Evolutionary conservation across 2,797 vertebrate species (phyloP).

Genomic region (Australoheros facetus): DNA sequence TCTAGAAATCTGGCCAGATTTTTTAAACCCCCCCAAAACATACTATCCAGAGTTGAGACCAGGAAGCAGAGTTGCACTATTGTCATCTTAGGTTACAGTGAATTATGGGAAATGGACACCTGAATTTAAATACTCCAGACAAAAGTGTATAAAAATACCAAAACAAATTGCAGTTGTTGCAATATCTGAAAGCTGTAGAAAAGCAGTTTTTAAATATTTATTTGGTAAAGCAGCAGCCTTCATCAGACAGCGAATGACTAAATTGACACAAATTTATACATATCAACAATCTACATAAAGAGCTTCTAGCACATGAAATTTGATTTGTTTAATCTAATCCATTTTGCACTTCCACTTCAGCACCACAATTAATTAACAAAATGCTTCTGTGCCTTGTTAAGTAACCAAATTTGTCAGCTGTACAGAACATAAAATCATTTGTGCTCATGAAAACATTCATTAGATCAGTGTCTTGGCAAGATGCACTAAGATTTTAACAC

Average conservation of each 20-base stretch:
- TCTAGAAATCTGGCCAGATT: no score
- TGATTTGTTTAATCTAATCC: slow-evolving; percentile 46
- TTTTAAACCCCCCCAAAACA: no score
- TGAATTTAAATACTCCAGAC: slow-evolving; percentile 6
- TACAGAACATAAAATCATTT: slow-evolving; percentile 55
- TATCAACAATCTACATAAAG: slow-evolving; percentile 5
- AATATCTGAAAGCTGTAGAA: neutral
- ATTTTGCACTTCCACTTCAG: slow-evolving; percentile 42
- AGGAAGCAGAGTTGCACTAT: no score
- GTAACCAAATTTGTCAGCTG: slow-evolving; percentile 40
- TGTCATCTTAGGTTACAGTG: neutral
- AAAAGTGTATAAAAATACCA: neutral
- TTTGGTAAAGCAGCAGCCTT: slow-evolving; percentile 2
- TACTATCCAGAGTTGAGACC: no score
- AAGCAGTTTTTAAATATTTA: neutral
- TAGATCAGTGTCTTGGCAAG: slow-evolving; percentile 36
- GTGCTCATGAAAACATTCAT: slow-evolving; percentile 44
- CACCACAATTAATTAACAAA: slow-evolving; percentile 55
- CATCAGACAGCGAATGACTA: neutral
- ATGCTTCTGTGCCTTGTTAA: slow-evolving; percentile 46
- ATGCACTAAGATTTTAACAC: slow-evolving; percentile 20
- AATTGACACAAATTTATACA: slow-evolving; percentile 11
- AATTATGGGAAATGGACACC: neutral
- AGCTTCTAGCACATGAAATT: slow-evolving; percentile 16
- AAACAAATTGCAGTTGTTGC: neutral